These are phyloP conservation scores for Akabosia matsudoensis DNA, from an alignment of 1,140 invertebrate genomes.

Conservation along the genomic window DNA sequence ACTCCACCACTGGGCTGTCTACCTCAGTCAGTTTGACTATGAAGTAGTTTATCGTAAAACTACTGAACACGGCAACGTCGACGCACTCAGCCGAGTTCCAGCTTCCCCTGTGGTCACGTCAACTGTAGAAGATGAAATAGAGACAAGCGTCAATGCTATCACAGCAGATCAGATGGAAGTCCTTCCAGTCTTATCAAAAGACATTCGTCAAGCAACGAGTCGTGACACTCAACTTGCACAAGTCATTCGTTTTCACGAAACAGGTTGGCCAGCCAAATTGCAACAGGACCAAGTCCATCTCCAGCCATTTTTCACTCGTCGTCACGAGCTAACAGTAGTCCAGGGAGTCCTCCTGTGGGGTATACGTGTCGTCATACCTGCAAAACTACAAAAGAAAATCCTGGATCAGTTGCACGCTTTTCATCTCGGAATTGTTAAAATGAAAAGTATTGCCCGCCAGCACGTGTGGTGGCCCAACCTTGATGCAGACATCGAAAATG, in stretches of 20 bases:
- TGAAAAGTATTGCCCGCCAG: conserved; percentile 52
- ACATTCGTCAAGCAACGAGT: background rate
- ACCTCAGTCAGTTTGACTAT: conserved; percentile 50
- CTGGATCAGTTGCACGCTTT: conserved; percentile 50
- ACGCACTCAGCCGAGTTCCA: conserved; percentile 46
- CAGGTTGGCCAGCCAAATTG: conserved; percentile 27
- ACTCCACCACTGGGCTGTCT: conserved; percentile 50
- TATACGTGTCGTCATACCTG: conserved; percentile 51
- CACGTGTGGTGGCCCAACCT: conserved; percentile 47
- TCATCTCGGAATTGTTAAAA: conserved; percentile 53
- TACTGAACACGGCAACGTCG: conserved; percentile 47
- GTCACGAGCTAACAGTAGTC: conserved; percentile 22
- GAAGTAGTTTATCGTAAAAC: conserved; percentile 48
- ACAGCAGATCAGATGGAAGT: background rate
- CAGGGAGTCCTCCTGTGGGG: conserved; percentile 43
- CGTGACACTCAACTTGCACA: conserved; percentile 11
- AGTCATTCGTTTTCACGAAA: background rate
- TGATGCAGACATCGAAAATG: conserved; percentile 48
- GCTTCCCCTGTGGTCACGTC: background rate
- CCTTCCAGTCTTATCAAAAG: background rate
- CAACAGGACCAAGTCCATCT: background rate
- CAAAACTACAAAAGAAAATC: conserved; percentile 43
- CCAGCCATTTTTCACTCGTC: conserved; percentile 13
- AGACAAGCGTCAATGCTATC: background rate
- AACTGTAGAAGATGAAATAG: background rate